Evolutionary conservation across 30 jellyfish, hydroid and myxozoan genomes (phyloP).

Genomic region (Euphysa ruthae): DNA sequence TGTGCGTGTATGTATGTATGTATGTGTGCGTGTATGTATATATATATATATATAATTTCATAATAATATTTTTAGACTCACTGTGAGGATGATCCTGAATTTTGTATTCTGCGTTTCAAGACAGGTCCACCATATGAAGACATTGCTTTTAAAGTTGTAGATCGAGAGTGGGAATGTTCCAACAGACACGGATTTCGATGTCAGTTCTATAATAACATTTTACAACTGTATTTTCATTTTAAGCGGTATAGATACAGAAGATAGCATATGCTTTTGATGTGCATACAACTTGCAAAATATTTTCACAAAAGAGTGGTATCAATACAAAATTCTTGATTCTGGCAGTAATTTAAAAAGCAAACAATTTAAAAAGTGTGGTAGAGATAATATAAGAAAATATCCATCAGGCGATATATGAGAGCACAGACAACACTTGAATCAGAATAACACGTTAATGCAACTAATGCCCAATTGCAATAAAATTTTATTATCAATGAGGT

Average conservation of each 20-base stretch:
- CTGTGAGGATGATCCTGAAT: slow-evolving; percentile 83
- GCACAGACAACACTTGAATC: too few species aligned
- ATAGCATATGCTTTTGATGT: too few species aligned
- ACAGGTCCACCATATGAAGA: slow-evolving; percentile 99
- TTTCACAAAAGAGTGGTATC: too few species aligned
- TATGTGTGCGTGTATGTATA: not conserved
- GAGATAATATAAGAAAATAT: too few species aligned
- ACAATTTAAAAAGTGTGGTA: too few species aligned
- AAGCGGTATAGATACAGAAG: slow-evolving; percentile 95
- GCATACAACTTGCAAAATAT: too few species aligned
- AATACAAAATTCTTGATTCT: too few species aligned
- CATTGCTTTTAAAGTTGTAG: slow-evolving; percentile 92
- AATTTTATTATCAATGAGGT: too few species aligned
- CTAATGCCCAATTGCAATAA: too few species aligned
- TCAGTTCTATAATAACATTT: slow-evolving; percentile 92
- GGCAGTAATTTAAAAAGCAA: too few species aligned
- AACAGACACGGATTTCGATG: slow-evolving; percentile 95
- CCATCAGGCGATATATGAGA: too few species aligned
- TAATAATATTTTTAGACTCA: slow-evolving; percentile 25
- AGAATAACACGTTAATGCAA: too few species aligned
- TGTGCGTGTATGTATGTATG: not conserved
- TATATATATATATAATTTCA: not conserved
- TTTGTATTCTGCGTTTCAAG: slow-evolving; percentile 65
- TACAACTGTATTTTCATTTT: slow-evolving; percentile 97
- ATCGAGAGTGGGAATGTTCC: slow-evolving; percentile 97